Percentiles rank a stretch among this genome's conserved stretches.
Evolutionary conservation across 2,113 vertebrate species (phyloP).

Genomic region (Raja brachyura): DNA sequence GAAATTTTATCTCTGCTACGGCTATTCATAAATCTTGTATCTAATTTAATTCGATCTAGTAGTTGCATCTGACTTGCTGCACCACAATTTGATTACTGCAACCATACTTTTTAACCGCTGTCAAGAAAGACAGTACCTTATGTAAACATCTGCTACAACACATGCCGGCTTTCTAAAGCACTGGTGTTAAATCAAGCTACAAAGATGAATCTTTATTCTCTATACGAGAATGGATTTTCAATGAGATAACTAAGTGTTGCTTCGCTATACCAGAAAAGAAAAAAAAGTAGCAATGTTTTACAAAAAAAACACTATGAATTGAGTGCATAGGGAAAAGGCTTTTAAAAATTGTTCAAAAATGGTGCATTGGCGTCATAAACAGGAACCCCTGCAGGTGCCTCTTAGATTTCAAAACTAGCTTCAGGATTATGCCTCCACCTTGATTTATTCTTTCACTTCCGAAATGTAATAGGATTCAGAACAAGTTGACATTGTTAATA

Average conservation of each 20-base stretch:
- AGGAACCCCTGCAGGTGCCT: neutral
- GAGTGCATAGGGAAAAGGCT: too few species aligned
- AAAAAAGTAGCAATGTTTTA: neutral
- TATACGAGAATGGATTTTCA: constrained; percentile 39
- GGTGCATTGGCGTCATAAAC: neutral
- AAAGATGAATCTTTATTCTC: constrained; percentile 61
- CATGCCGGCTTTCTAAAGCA: constrained; percentile 59
- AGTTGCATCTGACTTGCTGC: constrained; percentile 62
- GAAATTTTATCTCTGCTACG: constrained; percentile 67
- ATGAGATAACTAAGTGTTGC: constrained; percentile 34
- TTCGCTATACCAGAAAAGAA: neutral
- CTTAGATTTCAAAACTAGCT: neutral
- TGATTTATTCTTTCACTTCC: neutral
- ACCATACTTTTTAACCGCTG: constrained; percentile 71
- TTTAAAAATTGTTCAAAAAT: neutral
- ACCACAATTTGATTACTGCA: constrained; percentile 69
- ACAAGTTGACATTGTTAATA: neutral
- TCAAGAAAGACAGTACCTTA: constrained; percentile 63
- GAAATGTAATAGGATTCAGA: neutral
- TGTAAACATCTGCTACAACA: constrained; percentile 67
- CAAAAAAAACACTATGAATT: neutral
- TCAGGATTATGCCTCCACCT: neutral
- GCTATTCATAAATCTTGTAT: constrained; percentile 72
- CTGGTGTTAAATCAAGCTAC: constrained; percentile 54
- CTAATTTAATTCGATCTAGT: constrained; percentile 72